Evolutionary conservation across 2,797 vertebrate genomes (phyloP).

Genomic region (Cheirogaleus major): DNA sequence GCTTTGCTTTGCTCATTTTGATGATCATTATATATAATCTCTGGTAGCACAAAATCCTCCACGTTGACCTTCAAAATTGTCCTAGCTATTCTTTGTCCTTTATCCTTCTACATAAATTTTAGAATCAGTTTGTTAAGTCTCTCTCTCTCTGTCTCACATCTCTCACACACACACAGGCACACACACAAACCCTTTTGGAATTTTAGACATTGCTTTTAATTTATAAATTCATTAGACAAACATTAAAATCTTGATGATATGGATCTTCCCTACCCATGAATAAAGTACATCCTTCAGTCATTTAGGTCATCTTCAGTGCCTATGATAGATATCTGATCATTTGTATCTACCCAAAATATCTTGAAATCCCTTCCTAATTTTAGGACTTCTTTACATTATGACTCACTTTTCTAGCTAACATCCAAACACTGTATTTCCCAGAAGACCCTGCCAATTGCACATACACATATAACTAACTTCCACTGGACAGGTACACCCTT

Average conservation of each 20-base stretch:
- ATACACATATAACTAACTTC: background rate
- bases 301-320: background rate
- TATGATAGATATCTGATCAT: background rate
- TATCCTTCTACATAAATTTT: background rate
- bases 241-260: background rate
- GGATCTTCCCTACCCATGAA: background rate
- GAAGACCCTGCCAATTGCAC: background rate
- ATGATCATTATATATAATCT: background rate
- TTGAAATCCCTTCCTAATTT: background rate
- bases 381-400: background rate
- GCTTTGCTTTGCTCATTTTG: background rate
- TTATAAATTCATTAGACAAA: background rate
- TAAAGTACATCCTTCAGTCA: background rate
- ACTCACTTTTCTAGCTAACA: background rate
- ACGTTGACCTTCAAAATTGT: background rate
- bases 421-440: background rate
- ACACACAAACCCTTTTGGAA: background rate
- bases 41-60: background rate
- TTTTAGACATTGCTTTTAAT: background rate
- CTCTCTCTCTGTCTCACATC: too few relatives aligned
- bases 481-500: background rate
- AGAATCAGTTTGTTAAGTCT: too few relatives aligned
- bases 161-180: background rate
- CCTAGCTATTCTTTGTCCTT: background rate
- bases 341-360: background rate